Base-by-base conservation (phyloP, 2,113 vertebrate genomes). In the Bujurquina vittata region DNA sequence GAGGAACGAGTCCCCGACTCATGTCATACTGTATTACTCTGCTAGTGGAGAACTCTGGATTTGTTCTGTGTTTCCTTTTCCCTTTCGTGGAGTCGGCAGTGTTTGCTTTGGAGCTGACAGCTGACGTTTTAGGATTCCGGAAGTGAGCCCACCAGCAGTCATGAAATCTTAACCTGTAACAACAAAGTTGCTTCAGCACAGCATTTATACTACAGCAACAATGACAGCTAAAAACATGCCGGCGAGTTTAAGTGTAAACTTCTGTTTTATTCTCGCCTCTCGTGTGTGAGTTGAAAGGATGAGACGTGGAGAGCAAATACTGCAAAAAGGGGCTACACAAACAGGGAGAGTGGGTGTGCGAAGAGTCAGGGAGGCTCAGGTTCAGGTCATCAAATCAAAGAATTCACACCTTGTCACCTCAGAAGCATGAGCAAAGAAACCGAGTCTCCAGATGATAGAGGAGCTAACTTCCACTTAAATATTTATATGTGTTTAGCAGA, bases 61-160 rank as follows among this genome's bases (percentile, higher is more conserved):
- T 89, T 85, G 79, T 84, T 86, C 79, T 79, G 56, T 72, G 67
- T 92, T 92, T 90, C 81, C 79, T 56, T 84, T 80, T 88, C 81
- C 69, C 77, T 88, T 83, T 89, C 81, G 77, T 75, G 77, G 78
- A 93, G 84, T 88, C 79, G 46, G 88, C 60, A 2, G 79, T 95
- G 91, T 95, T 95, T 95, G 90, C 88, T 94, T 94, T 95, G 89
- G 92, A 93, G 73, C 90, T 91, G 87, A 92, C 83, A 80, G 77
- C 79, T 91, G 91, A 92, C 54, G 63, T 91, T 89, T 88, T 67
- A 79, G 87, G 87, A 89, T 92, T 91, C 85, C 85, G 79, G 88
- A 94, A 92, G 79, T 80, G 22, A 59, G 89, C 88, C 91, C 94
- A 94, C 91, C 90, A 84, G 82, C 87, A 91, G 85, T 77, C 89